A percentile compares a stretch with the other conserved stretches of the same genome.
Conservation (phyloP, 2,888 invertebrate genomes). For the Crepidodera aurea region DNA sequence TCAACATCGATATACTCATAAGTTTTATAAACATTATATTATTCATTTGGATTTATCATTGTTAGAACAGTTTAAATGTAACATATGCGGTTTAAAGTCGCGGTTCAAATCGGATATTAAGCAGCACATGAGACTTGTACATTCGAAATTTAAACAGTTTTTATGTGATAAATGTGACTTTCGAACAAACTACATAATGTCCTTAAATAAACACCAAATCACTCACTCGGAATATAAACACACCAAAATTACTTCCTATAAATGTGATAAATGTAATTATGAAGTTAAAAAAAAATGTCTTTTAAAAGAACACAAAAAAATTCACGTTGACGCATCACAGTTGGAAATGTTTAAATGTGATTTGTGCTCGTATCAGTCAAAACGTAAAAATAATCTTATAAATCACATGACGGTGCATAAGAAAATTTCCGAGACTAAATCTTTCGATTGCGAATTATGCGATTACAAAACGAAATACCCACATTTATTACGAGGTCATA, state of each 20-base stretch:
- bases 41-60: not conserved
- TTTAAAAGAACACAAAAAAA: not conserved
- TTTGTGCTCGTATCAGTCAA: slow-evolving; percentile 14
- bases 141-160: not conserved
- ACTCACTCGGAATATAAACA: not conserved
- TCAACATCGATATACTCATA: not conserved
- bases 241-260: not conserved
- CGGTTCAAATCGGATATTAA: not conserved
- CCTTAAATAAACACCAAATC: not conserved
- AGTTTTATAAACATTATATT: not conserved
- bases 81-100: not conserved
- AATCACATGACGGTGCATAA: slow-evolving; percentile 2
- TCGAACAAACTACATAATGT: not conserved
- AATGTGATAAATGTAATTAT: not conserved
- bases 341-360: not conserved
- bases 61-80: not conserved
- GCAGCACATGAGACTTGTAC: not conserved
- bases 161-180: not conserved
- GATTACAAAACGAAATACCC: slow-evolving; percentile 12
- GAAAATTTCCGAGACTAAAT: slow-evolving; percentile 1
- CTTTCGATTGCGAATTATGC: slow-evolving; percentile 17
- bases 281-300: not conserved
- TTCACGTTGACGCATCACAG: not conserved
- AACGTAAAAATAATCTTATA: not conserved
- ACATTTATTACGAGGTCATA: slow-evolving; percentile 14